Percentiles rank a stretch among this genome's conserved stretches.
phyloP scores from a whole-genome alignment of 2,797 vertebrate genomes.

The Trachurus trachurus region DNA sequence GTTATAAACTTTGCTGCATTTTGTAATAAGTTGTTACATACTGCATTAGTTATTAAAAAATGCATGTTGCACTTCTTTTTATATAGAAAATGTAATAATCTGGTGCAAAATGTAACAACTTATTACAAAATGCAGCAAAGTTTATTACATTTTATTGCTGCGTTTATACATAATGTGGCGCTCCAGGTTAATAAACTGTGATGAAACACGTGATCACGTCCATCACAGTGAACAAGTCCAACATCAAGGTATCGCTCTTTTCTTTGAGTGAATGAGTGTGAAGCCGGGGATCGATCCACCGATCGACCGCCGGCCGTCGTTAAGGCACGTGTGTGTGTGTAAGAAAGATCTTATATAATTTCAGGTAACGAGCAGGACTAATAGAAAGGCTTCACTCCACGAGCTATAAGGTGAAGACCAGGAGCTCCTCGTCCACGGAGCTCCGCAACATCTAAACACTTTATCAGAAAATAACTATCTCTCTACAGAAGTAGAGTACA shows the following conservation, averaged over 20 bases:
- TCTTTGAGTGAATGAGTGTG: conserved; percentile 50
- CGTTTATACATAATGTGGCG: too few species aligned
- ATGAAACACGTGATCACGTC: too few species aligned
- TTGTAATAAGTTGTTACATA: too few species aligned
- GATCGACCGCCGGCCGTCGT: conserved; percentile 26
- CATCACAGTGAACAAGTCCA: conserved; percentile 18
- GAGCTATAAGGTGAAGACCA: conserved; percentile 71
- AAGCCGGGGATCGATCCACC: conserved; percentile 46
- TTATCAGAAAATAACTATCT: conserved; percentile 75
- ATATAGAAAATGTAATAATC: too few species aligned
- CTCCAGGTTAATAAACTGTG: too few species aligned
- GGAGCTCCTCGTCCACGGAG: conserved; percentile 35
- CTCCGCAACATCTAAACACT: conserved; percentile 69
- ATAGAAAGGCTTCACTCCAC: conserved; percentile 67
- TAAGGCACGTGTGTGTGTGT: conserved; percentile 78
- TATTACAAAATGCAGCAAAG: too few species aligned
- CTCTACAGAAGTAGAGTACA: conserved; percentile 71
- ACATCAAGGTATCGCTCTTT: conserved; percentile 68
- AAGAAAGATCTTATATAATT: conserved; percentile 59
- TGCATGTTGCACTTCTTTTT: too few species aligned
- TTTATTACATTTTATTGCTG: too few species aligned
- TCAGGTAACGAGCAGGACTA: conserved; percentile 65
- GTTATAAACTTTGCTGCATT: too few species aligned
- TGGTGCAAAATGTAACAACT: too few species aligned
- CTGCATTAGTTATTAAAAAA: too few species aligned